Percentiles rank a stretch among this genome's conserved stretches.
Evolutionary conservation across 2,888 invertebrate genomes (phyloP).

Genomic region (Clostera curtula): DNA sequence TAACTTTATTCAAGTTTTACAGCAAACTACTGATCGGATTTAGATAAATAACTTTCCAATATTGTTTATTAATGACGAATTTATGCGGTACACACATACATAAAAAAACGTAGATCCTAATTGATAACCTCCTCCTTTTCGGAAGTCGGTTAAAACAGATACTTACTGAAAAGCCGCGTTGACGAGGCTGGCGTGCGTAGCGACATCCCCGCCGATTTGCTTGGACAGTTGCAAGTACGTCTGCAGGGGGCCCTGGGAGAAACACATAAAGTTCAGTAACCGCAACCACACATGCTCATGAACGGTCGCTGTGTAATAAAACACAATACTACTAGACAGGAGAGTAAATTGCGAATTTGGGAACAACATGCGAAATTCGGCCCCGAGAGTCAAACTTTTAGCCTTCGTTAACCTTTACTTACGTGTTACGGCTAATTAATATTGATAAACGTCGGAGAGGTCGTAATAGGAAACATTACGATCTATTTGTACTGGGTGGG

Average conservation of each 20-base stretch:
- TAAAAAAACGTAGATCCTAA: no score
- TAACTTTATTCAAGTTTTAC: no score
- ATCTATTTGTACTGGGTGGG: no score
- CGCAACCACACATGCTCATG: not conserved
- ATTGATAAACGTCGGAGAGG: constrained; percentile 17
- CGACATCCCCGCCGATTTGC: constrained; percentile 90
- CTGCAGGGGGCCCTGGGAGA: constrained; percentile 79
- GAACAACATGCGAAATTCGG: constrained; percentile 3
- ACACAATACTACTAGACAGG: not conserved
- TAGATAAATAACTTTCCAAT: no score
- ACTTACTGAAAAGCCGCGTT: constrained; percentile 88
- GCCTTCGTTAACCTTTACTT: constrained; percentile 7
- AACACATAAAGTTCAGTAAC: constrained; percentile 17
- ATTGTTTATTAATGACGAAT: no score
- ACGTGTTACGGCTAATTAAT: constrained; percentile 13
- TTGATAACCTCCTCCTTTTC: no score
- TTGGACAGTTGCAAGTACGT: constrained; percentile 84
- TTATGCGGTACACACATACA: no score
- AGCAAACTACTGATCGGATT: not conserved
- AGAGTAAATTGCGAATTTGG: constrained; percentile 4
- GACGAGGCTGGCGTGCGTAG: constrained; percentile 86
- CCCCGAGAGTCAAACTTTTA: constrained; percentile 10
- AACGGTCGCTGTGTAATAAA: not conserved
- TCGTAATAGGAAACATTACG: no score
- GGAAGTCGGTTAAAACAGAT: not conserved